Base-by-base conservation (phyloP, 2,113 vertebrate genomes). In the Chunga burmeisteri region DNA sequence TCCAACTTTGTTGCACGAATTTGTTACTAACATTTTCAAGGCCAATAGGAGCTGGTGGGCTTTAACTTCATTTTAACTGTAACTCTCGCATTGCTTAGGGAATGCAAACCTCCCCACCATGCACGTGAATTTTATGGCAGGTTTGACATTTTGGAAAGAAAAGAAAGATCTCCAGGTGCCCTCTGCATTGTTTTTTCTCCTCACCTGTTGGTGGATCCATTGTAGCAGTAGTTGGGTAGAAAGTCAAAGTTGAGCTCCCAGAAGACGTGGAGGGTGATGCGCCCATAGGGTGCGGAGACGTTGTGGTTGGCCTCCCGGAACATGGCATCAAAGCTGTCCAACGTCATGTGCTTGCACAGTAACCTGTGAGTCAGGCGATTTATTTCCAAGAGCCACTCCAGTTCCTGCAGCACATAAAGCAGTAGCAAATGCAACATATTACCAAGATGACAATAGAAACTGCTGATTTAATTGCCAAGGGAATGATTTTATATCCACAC, bases 191-290 rank as follows among this genome's bases (percentile, higher is more conserved):
- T 16, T 27, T 30, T 61, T 86, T 27, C 21, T 58, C 36, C 97
- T 97, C 38, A 99, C 99, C 99, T 99, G 98, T 99, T 99, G 40
- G 99, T 99, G 94, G 99, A 99, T 34, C 99, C 99, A 1, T 99
- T 99, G 98, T 99, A 99, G 98, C 99, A 99, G 97, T 99, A 99
- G 98, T 99, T 99, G 68, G 99, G 99, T 66, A 99, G 98, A 97
- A 99, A 99, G 97, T 99, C 99, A 13, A 99, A 99, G 98, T 99
- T 99, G 85, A 99, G 99, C 96, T 99, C 99, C 99, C 99, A 99
- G 98, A 99, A 99, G 96, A 99, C 99, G 0, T 99, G 99, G 36
- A 99, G 98, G 6, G 99, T 99, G 98, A 99, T 99, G 79, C 99
- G 99, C 27, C 99, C 99, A 2, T 99, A 99, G n/a, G 99, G 99